A percentile compares a stretch with the other conserved stretches of the same genome.
Conservation (phyloP, 2,888 invertebrate species). For the Cheilosia impressa region DNA sequence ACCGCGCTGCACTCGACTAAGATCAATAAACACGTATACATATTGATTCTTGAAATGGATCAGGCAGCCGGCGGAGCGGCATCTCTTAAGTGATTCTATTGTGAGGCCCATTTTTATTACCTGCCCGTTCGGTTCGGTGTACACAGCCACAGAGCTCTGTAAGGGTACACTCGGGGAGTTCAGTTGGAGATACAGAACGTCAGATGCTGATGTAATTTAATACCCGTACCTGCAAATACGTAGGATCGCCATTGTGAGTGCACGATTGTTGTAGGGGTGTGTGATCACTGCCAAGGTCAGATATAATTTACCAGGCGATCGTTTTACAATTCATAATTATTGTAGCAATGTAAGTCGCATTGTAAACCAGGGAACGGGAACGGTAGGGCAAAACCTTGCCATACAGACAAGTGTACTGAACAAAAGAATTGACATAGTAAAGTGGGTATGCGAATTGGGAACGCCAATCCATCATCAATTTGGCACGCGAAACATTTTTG, state of each 20-base stretch:
- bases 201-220: conserved; percentile 53
- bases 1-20: conserved; percentile 11
- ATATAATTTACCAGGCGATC: conserved; percentile 7
- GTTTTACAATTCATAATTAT: neutral
- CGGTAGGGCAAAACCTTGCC: neutral
- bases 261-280: conserved; percentile 25
- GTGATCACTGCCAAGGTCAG: conserved; percentile 55
- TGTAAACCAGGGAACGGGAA: neutral
- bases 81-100: conserved; percentile 59
- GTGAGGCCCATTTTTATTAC: conserved; percentile 38
- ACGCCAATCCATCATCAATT: no score
- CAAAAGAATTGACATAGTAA: no score
- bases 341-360: neutral
- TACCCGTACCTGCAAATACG: conserved; percentile 9
- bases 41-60: conserved; percentile 22
- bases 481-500: no score
- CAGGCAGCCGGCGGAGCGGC: conserved; percentile 8
- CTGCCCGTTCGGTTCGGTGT: conserved; percentile 3
- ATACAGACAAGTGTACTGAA: no score
- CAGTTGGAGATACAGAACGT: conserved; percentile 26
- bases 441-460: no score
- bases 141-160: conserved; percentile 3
- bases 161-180: conserved; percentile 11
- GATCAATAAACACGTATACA: conserved; percentile 26
- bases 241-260: conserved; percentile 25